Evolutionary conservation across 92 coral and sea anemone species (phyloP), one percentile per base, ranked within the genome.

Genomic region (Desmophyllum pertusum): DNA sequence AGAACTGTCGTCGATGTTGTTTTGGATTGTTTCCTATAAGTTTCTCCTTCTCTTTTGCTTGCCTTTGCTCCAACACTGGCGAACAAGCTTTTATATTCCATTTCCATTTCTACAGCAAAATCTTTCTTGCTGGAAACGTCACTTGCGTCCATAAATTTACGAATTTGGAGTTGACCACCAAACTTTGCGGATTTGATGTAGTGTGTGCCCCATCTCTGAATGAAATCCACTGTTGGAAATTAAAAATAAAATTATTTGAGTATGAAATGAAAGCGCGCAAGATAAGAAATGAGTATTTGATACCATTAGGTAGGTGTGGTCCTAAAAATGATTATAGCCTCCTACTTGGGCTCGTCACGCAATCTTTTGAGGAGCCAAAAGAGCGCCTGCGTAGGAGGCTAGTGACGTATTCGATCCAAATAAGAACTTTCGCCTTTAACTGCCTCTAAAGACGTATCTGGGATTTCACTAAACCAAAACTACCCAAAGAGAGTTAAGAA

Each of bases 21-120:
- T 41, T 77, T 89, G 0, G 62, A 6, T 73, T 89, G 85, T 42
- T 41, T 19, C 55, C 75, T 89, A 51, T 48, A 17, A 41, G 80
- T 81, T 3, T 74, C 64, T 6, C 92, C 92, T 39, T 66, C 43
- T 52, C 40, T 48, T 13, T 64, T 52, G 41, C 90, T 85, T 37
- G 70, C 50, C 33, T 68, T 79, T 17, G 92, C 92, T 31, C 92
- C 92, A n/a, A 80, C 92, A 50, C 92, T 89, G 41, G 87, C 76
- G 75, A 89, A 89, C 53, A 89, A 79, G 8, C 83, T 27, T 51
- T 85, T 89, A 55, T 42, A 89, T 45, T 89, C 92, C 80, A 76
- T 46, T 19, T 85, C 92, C 75, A 81, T 81, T 75, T 89, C 90
- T 46, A 41, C 61, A 0, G 90, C 90, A 59, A 89, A 89, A 7